Percentiles rank a stretch among this genome's conserved stretches.
Evolutionary conservation across 2,888 invertebrate species (phyloP).

Genomic region (Laspeyria flexula): DNA sequence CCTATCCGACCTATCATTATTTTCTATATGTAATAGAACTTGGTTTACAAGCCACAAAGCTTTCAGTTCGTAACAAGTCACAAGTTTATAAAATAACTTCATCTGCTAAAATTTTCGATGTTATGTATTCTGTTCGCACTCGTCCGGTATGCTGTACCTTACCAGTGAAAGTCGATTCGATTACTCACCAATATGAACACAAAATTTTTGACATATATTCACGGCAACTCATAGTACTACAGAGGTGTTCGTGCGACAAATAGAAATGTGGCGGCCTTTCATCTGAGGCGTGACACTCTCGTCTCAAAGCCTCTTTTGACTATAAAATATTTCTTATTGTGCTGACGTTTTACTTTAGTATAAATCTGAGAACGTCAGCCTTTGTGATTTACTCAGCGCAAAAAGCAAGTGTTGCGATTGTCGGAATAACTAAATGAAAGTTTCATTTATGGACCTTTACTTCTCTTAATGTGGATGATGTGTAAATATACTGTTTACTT

Average conservation of each 20-base stretch:
- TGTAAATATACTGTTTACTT: not conserved
- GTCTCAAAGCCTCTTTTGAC: conserved; percentile 54
- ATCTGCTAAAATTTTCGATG: conserved; percentile 41
- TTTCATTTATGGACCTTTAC: conserved; percentile 11
- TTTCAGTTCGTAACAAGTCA: conserved; percentile 50
- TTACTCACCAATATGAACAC: conserved; percentile 31
- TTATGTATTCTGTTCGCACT: conserved; percentile 48
- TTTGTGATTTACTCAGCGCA: conserved; percentile 50
- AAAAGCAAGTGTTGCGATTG: conserved; percentile 44
- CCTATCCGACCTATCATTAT: conserved; percentile 19
- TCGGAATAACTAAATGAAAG: conserved; percentile 23
- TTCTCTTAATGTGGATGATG: not conserved
- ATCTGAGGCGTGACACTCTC: conserved; percentile 41
- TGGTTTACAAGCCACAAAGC: conserved; percentile 12
- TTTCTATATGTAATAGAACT: conserved; percentile 12
- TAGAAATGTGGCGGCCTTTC: conserved; percentile 54
- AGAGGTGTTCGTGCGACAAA: conserved; percentile 51
- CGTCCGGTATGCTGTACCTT: conserved; percentile 21
- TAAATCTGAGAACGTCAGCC: conserved; percentile 49
- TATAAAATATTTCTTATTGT: conserved; percentile 63
- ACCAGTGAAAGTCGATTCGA: conserved; percentile 35
- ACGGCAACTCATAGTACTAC: conserved; percentile 24
- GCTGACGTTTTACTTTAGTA: conserved; percentile 48
- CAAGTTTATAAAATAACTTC: conserved; percentile 55
- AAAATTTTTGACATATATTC: conserved; percentile 34